A percentile compares a stretch with the other conserved stretches of the same genome.
Evolutionary conservation across 92 coral and sea anemone species (phyloP).

Genomic region (Muricea muricata): DNA sequence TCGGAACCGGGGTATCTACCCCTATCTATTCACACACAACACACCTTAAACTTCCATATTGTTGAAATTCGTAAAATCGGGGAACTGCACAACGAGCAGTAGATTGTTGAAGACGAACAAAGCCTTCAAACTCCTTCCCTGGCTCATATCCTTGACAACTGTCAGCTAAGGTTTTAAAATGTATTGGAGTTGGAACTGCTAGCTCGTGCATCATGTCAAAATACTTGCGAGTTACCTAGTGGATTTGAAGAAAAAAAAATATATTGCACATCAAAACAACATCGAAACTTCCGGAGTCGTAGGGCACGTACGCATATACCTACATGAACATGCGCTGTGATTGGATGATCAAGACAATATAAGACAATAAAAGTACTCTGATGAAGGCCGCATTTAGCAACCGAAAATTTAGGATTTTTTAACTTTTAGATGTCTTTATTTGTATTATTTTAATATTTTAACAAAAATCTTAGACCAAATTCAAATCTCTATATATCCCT

Average conservation of each 20-base stretch:
- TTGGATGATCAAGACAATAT: too few species aligned
- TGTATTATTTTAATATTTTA: too few species aligned
- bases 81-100: conserved; percentile 70
- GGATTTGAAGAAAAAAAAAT: not conserved
- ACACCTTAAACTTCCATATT: conserved; percentile 49
- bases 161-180: conserved; percentile 88
- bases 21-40: conserved; percentile 5
- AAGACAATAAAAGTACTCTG: too few species aligned
- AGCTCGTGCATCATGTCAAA: conserved; percentile 90
- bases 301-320: too few species aligned
- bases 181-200: conserved; percentile 86
- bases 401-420: too few species aligned
- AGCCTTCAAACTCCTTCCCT: conserved; percentile 94
- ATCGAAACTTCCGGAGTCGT: too few species aligned
- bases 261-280: not conserved
- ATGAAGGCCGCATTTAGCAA: too few species aligned
- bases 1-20: too few species aligned
- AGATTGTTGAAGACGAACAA: conserved; percentile 77
- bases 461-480: too few species aligned
- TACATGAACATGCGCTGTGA: too few species aligned
- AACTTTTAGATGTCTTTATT: too few species aligned
- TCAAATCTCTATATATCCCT: too few species aligned
- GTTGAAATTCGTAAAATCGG: conserved; percentile 74
- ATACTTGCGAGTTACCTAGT: conserved; percentile 93
- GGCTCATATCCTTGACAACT: conserved; percentile 94